phyloP scores from a whole-genome alignment of 2,888 invertebrate genomes.

The Philopedon plagiatum region DNA sequence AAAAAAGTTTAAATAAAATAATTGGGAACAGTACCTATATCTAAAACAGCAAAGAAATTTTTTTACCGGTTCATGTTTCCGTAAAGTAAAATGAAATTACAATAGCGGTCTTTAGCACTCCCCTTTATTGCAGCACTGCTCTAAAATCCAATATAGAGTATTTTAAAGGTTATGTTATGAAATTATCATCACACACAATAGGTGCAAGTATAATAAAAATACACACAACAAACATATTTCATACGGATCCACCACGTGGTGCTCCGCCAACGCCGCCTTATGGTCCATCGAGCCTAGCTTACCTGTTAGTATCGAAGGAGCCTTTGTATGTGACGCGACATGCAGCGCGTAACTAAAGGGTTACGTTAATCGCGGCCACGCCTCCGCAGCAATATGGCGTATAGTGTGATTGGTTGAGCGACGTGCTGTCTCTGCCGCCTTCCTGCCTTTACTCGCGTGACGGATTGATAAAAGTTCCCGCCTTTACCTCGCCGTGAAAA shows the following conservation, averaged over 20 bases:
- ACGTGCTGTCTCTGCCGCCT: slow-evolving; percentile 65
- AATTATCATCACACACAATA: too few species aligned
- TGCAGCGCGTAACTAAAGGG: slow-evolving; percentile 61
- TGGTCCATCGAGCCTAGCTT: slow-evolving; percentile 14
- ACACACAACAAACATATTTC: background rate
- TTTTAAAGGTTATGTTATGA: too few species aligned
- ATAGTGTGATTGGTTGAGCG: slow-evolving; percentile 74
- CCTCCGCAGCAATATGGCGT: slow-evolving; percentile 79
- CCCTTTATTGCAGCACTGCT: too few species aligned
- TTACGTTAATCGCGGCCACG: slow-evolving; percentile 68
- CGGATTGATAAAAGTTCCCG: slow-evolving; percentile 63
- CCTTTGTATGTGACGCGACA: slow-evolving; percentile 59
- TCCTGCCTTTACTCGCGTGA: slow-evolving; percentile 65
- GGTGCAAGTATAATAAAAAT: too few species aligned
- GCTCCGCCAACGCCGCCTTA: slow-evolving; percentile 20
- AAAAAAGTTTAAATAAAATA: too few species aligned
- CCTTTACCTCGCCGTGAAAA: slow-evolving; percentile 34
- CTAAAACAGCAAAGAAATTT: too few species aligned
- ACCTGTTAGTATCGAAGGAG: slow-evolving; percentile 35
- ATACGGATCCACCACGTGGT: slow-evolving; percentile 5
- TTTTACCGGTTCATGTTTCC: too few species aligned
- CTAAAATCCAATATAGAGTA: too few species aligned
- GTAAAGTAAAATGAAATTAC: too few species aligned
- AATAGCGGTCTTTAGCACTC: too few species aligned
- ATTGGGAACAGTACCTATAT: too few species aligned